phyloP scores from a whole-genome alignment of 2,113 vertebrate genomes.

The Noctilio leporinus region DNA sequence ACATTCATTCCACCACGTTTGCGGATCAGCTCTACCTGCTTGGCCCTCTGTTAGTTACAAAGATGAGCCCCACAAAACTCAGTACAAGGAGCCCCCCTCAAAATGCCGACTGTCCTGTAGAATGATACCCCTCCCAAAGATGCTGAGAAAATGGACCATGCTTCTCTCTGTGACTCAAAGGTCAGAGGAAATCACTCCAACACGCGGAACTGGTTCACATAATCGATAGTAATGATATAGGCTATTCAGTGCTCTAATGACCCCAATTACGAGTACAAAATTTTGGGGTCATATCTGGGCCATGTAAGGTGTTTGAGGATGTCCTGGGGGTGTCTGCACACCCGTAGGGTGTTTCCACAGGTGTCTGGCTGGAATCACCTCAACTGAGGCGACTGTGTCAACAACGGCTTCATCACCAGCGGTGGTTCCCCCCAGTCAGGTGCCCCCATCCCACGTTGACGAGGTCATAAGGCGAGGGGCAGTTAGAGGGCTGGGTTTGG shows the following conservation, averaged over 20 bases:
- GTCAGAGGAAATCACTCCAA: neutral
- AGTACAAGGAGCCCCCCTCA: neutral
- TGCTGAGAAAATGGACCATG: neutral
- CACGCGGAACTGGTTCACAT: neutral
- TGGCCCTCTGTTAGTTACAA: neutral
- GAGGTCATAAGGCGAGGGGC: neutral
- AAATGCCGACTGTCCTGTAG: neutral
- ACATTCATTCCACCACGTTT: neutral
- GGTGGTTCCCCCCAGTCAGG: neutral
- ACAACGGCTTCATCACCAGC: neutral
- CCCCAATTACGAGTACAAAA: neutral
- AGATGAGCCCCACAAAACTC: neutral
- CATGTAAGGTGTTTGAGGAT: neutral
- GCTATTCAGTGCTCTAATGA: neutral
- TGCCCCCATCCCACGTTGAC: too few relatives aligned
- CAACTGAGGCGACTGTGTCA: accelerated
- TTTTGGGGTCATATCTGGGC: neutral
- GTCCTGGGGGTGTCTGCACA: neutral
- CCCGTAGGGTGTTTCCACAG: too few relatives aligned
- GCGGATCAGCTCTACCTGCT: neutral
- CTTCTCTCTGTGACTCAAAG: neutral
- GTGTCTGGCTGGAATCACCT: neutral
- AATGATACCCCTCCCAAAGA: neutral
- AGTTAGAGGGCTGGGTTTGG: neutral
- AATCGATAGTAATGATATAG: neutral